phyloP scores from a whole-genome alignment of 2,888 invertebrate species.

The Caenorhabditis sp. region DNA sequence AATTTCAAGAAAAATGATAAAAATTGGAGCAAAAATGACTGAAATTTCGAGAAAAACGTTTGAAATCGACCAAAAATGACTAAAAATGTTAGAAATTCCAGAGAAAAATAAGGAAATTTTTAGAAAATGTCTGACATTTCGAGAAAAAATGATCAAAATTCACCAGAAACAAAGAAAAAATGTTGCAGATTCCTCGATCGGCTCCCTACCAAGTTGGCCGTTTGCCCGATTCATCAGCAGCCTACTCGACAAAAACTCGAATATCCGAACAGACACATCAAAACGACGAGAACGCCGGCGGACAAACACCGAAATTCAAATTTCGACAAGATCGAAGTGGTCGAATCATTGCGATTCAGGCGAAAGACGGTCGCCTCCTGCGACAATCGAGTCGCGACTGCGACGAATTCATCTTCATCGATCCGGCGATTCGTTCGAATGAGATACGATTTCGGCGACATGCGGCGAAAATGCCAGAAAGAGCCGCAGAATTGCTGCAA shows the following conservation, averaged over 20 bases:
- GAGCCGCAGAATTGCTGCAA: slow-evolving; percentile 21
- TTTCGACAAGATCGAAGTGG: slow-evolving; percentile 9
- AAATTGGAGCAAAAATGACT: too few relatives aligned
- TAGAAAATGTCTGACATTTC: background rate
- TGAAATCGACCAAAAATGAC: too few relatives aligned
- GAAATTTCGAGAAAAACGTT: too few relatives aligned
- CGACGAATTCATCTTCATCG: slow-evolving; percentile 26
- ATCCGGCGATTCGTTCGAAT: slow-evolving; percentile 15
- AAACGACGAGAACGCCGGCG: slow-evolving; percentile 23
- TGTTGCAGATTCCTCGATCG: slow-evolving; percentile 23
- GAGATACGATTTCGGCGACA: slow-evolving; percentile 11
- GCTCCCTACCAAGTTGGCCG: slow-evolving; percentile 18
- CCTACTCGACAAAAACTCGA: background rate
- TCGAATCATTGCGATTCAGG: slow-evolving; percentile 11
- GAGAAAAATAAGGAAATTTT: too few relatives aligned
- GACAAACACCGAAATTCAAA: slow-evolving; percentile 9
- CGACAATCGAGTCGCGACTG: slow-evolving; percentile 17
- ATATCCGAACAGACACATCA: background rate
- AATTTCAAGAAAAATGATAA: too few relatives aligned
- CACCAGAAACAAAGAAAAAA: too few relatives aligned
- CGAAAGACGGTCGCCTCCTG: slow-evolving; percentile 18
- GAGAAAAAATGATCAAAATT: background rate
- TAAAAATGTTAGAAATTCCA: too few relatives aligned
- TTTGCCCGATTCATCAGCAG: background rate
- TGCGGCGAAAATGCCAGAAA: slow-evolving; percentile 12